Evolutionary conservation across 1,140 invertebrate species (phyloP).

Genomic region (Drosophila santomea): DNA sequence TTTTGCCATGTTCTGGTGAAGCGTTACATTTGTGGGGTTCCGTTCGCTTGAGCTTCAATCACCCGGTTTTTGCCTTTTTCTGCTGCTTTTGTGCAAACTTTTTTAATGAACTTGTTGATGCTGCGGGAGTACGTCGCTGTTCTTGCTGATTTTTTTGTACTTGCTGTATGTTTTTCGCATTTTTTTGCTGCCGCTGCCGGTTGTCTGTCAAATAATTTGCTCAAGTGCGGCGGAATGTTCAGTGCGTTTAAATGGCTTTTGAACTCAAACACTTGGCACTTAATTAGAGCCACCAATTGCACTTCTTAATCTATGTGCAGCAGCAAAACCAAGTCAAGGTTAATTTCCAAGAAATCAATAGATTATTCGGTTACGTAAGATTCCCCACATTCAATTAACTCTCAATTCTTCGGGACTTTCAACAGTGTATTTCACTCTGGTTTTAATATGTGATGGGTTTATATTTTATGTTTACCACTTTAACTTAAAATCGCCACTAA

Average conservation of each 20-base stretch:
- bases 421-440: too few relatives aligned
- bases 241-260: slow-evolving; percentile 62
- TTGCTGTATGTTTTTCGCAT: slow-evolving; percentile 24
- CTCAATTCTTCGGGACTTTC: too few relatives aligned
- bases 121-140: slow-evolving; percentile 39
- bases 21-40: slow-evolving; percentile 69
- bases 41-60: slow-evolving; percentile 65
- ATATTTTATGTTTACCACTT: neutral
- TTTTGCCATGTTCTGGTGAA: slow-evolving; percentile 71
- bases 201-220: slow-evolving; percentile 66
- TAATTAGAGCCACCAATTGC: slow-evolving; percentile 52
- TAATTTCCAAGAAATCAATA: neutral
- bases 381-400: too few relatives aligned
- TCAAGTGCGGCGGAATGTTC: slow-evolving; percentile 41
- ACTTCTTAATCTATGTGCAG: slow-evolving; percentile 24
- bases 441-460: neutral
- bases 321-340: neutral
- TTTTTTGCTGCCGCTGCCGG: slow-evolving; percentile 32
- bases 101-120: slow-evolving; percentile 80
- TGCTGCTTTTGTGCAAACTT: slow-evolving; percentile 44
- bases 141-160: slow-evolving; percentile 18
- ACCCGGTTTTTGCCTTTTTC: slow-evolving; percentile 39
- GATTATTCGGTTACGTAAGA: too few relatives aligned
- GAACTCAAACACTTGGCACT: slow-evolving; percentile 57
- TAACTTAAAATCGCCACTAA: too few relatives aligned